A percentile compares a stretch with the other conserved stretches of the same genome.
phyloP scores from a whole-genome alignment of 2,113 vertebrate species.

The Callionymus lyra region DNA sequence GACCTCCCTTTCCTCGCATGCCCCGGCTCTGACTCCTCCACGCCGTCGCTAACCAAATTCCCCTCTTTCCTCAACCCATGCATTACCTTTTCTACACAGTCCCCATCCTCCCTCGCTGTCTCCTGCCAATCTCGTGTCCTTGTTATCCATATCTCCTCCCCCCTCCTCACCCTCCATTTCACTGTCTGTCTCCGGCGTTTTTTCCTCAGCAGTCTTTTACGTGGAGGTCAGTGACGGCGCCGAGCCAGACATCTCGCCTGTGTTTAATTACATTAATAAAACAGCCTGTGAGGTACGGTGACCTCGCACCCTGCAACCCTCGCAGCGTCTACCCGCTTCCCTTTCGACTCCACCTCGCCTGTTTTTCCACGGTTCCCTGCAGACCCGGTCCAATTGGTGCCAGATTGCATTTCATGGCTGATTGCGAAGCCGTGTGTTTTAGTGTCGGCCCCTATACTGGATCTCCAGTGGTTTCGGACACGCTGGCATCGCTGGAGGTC shows the following conservation, averaged over 20 bases:
- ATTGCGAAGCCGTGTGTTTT: constrained; percentile 51
- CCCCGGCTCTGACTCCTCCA: constrained; percentile 34
- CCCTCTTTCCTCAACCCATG: constrained; percentile 32
- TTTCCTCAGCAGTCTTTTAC: constrained; percentile 22
- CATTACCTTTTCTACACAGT: constrained; percentile 31
- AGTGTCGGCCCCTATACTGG: constrained; percentile 36
- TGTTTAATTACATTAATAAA: constrained; percentile 70
- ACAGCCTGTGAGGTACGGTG: constrained; percentile 57
- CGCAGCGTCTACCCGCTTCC: constrained; percentile 14
- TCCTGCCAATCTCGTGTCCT: constrained; percentile 52
- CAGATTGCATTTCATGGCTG: constrained; percentile 61
- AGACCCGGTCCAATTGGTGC: constrained; percentile 47
- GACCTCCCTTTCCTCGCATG: constrained; percentile 42
- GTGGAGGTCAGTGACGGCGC: constrained; percentile 57
- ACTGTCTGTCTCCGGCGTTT: constrained; percentile 14
- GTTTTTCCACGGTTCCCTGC: constrained; percentile 41
- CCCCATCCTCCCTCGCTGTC: constrained; percentile 35
- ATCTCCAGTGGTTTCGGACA: constrained; percentile 51
- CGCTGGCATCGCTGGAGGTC: constrained; percentile 51
- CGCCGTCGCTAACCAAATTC: constrained; percentile 33
- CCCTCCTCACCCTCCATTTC: constrained; percentile 6
- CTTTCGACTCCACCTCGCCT: constrained; percentile 15
- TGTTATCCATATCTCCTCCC: constrained; percentile 37
- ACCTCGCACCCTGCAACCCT: constrained; percentile 42
- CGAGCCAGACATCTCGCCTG: constrained; percentile 46